A percentile compares a stretch with the other conserved stretches of the same genome.
phyloP scores from a whole-genome alignment of 2,113 vertebrate genomes.

The Ursus arctos region DNA sequence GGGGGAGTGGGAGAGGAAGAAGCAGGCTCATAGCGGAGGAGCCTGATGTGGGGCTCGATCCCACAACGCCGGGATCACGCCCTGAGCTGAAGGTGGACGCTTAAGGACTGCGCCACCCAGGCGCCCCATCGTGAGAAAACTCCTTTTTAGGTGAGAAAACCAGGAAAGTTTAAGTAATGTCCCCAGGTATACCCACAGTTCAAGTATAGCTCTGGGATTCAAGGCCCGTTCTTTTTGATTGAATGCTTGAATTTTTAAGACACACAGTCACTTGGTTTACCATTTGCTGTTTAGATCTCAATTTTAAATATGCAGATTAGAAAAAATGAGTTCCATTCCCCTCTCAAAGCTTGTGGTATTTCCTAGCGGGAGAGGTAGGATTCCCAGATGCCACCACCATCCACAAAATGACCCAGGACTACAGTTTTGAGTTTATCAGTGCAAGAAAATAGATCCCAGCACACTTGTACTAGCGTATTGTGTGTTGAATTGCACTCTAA shows the following conservation, averaged over 20 bases:
- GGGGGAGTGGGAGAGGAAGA: no score
- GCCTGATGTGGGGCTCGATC: no score
- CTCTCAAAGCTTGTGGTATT: background rate
- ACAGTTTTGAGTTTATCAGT: background rate
- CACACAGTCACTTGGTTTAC: background rate
- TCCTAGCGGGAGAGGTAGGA: background rate
- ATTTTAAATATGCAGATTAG: background rate
- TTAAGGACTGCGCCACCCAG: no score
- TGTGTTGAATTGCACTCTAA: background rate
- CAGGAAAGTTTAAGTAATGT: background rate
- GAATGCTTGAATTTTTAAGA: background rate
- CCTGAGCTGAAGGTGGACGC: no score
- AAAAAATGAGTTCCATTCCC: background rate
- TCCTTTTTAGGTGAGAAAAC: background rate
- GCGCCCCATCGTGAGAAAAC: no score
- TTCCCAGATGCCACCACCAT: background rate
- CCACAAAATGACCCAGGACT: background rate
- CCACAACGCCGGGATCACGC: no score
- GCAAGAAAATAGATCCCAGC: background rate
- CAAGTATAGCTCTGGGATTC: background rate
- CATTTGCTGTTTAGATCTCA: slow-evolving; percentile 2
- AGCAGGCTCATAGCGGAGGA: no score
- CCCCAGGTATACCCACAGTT: background rate
- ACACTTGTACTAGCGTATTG: background rate
- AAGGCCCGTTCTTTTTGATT: background rate